Evolutionary conservation across 2,888 invertebrate genomes (phyloP), one percentile per base, ranked within the genome.

Genomic region (Selenia dentaria): DNA sequence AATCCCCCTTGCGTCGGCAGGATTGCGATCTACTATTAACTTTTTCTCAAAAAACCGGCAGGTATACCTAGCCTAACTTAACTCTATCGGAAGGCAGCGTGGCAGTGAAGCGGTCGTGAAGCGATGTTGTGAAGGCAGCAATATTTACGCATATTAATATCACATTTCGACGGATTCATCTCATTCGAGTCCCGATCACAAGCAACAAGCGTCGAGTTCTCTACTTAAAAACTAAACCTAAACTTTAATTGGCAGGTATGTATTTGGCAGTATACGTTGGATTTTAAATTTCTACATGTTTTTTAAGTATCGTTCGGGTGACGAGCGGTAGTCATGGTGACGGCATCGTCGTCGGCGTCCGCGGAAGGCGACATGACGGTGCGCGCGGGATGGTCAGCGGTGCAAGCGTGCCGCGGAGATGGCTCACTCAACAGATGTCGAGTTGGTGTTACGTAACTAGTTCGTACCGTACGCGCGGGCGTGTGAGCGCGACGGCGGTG

Each of bases 341-440:
- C 74, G 70, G 70, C 66, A 58, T 65, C 60, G 50, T 51, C 59
- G 48, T 60, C 58, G 54, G 62, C 40, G 63, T 64, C 67, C 74
- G 65, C 70, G 70, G 59, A 60, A 64, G 67, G 62, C 65, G 61
- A 61, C 83, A 82, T 84, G 79, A 57, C 74, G 65, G 77, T 78
- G 84, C 76, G 73, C 75, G 74, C 78, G 75, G 51, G 61, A 75
- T 80, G 80, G 73, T 62, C 68, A 75, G 85, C 81, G 73, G 83
- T 83, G 80, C 57, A 86, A 87, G 87, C 87, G 86, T 83, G 84
- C 64, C 77, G 77, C 77, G 74, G 68, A 59, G 73, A 33, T 64
- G 67, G 60, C 64, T 64, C 77, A 76, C 83, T 85, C 87, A 87
- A 88, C 88, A 87, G 86, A 82, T 86, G 86, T 74, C 76, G 82